Base-by-base conservation (phyloP, 1,140 invertebrate species). In the Eumeta japonica region DNA sequence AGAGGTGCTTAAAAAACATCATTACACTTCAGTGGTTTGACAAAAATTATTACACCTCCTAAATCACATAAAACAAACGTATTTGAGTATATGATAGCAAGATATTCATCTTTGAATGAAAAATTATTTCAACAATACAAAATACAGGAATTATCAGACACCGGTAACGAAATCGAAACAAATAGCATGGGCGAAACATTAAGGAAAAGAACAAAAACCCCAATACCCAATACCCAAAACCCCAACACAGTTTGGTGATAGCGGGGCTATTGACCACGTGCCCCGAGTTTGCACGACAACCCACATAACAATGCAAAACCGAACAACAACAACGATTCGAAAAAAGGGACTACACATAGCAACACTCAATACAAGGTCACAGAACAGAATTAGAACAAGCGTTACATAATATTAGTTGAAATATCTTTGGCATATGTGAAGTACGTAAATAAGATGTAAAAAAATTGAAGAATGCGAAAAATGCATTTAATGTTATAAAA, bases 11-110 rank as follows among this genome's bases (percentile, higher is more conserved):
- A 10, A 31, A 34, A 12, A 43, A 40, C 2, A 39, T 14, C 18
- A 37, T 45, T 4, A 39, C 29, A 17, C 36, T 39, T 14, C 2
- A 36, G 5, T 10, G 18, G 5, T 11, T 24, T 9, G 19, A 2
- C 11, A 14, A 27, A 2, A 0, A n/a, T 32, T 11, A 19, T 10
- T 20, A 24, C 32, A 2, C 17, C 32, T 17, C 1, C 31, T 2
- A 37, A 37, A n/a, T 11, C 30, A 29, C 31, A 44, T 14, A 44
- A 43, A 46, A 39, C 44, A 37, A 17, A 39, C 32, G 27, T 17
- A 29, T 39, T 35, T 16, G 39, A 15, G 28, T 35, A 35, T 28
- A 39, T 38, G 36, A 17, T 3, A n/a, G 2, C 35, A 16, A 41
- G 30, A 27, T 19, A 32, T 10, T 36, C 10, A 37, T 28, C 37